Conservation (phyloP, 2,113 vertebrate genomes). For the Diglossa brunneiventris region DNA sequence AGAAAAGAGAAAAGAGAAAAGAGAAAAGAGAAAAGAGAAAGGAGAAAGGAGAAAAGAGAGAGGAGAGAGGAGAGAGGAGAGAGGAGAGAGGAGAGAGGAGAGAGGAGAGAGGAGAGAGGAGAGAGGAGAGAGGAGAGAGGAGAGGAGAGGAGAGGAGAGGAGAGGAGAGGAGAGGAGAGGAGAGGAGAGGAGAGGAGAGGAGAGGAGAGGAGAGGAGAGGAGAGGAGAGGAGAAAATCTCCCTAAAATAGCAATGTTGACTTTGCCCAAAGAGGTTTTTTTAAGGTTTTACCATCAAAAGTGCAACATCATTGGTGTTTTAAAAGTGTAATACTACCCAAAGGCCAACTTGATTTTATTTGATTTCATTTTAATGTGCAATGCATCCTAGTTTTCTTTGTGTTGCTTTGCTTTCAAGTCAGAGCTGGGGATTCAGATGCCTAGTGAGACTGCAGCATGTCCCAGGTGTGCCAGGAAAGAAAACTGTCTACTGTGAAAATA, state of each 20-base stretch:
- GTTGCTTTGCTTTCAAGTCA: slow-evolving; percentile 4
- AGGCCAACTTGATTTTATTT: neutral
- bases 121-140: too few relatives aligned
- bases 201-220: neutral
- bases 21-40: too few relatives aligned
- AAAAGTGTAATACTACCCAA: neutral
- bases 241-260: neutral
- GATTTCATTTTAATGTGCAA: neutral
- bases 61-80: too few relatives aligned
- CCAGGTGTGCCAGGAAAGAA: neutral
- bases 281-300: neutral
- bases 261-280: neutral
- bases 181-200: neutral
- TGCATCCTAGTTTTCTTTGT: neutral
- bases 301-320: neutral
- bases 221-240: neutral
- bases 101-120: too few relatives aligned
- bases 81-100: too few relatives aligned
- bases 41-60: too few relatives aligned
- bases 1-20: neutral
- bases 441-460: neutral
- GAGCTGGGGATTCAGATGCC: neutral
- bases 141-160: too few relatives aligned
- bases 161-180: neutral
- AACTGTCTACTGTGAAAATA: neutral